Evolutionary conservation across 2,113 vertebrate genomes (phyloP).

Genomic region (Marmota monax): DNA sequence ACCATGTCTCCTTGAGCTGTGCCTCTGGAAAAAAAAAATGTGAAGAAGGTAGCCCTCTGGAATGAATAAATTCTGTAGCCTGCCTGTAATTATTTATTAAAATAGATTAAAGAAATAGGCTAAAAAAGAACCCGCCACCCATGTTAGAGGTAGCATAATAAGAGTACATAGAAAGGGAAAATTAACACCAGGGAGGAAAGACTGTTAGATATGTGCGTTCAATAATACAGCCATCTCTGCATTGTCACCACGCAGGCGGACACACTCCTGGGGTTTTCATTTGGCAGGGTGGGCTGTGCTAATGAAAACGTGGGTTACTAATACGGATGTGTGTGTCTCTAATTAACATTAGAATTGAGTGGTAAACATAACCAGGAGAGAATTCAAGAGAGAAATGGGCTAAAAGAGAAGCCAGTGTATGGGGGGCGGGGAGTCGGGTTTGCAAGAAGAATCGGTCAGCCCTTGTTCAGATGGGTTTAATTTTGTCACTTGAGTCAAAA

Average conservation of each 20-base stretch:
- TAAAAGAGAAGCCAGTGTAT: conserved; percentile 55
- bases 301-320: conserved; percentile 42
- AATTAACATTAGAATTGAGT: conserved; percentile 68
- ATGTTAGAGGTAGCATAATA: conserved; percentile 78
- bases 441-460: conserved; percentile 18
- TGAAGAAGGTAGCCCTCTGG: conserved; percentile 86
- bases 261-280: background rate
- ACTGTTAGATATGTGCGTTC: conserved; percentile 72
- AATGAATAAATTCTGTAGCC: conserved; percentile 88
- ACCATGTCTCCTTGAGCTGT: conserved; percentile 87
- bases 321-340: background rate
- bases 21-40: conserved; percentile 83
- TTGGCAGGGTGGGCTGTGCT: conserved; percentile 53
- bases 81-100: conserved; percentile 90
- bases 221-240: conserved; percentile 58
- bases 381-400: conserved; percentile 30
- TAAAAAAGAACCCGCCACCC: conserved; percentile 75
- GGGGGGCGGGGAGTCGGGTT: background rate
- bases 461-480: conserved; percentile 70
- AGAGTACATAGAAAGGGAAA: conserved; percentile 78
- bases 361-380: conserved; percentile 55
- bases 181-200: conserved; percentile 80
- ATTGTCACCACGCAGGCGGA: conserved; percentile 51
- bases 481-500: conserved; percentile 64
- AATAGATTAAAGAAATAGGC: conserved; percentile 82